These are phyloP conservation scores for Aptenodytes forsteri DNA, from an alignment of 2,113 vertebrate species.

Conservation along the genomic window DNA sequence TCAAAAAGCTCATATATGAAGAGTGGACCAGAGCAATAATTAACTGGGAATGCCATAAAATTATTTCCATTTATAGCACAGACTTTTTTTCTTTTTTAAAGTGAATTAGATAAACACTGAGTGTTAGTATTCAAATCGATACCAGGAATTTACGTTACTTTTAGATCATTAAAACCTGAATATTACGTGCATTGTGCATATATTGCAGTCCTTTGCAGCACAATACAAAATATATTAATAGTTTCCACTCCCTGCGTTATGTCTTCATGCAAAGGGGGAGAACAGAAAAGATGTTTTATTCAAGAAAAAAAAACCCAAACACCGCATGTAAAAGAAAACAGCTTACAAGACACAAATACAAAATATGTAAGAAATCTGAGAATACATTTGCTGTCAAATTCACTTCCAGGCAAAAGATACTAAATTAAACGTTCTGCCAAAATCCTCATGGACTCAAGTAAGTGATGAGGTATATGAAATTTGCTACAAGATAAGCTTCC, in stretches of 20 bases:
- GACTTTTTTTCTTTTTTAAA: background rate
- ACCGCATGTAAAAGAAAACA: background rate
- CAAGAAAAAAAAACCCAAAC: background rate
- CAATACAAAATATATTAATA: background rate
- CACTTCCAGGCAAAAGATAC: background rate
- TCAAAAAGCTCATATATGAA: background rate
- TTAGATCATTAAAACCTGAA: background rate
- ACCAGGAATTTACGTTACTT: background rate
- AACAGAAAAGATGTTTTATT: background rate
- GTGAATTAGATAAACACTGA: background rate
- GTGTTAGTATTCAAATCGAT: background rate
- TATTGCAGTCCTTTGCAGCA: background rate
- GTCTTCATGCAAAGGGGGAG: background rate
- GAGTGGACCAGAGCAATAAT: background rate
- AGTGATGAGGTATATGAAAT: background rate
- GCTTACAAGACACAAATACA: background rate
- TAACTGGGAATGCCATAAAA: background rate
- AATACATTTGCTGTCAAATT: slow-evolving; percentile 12
- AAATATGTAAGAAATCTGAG: slow-evolving; percentile 17
- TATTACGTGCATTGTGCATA: background rate
- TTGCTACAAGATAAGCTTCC: background rate
- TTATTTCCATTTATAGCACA: background rate
- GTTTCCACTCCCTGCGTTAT: background rate
- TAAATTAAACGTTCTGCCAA: background rate
- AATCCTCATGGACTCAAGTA: background rate